phyloP scores from a whole-genome alignment of 1,140 invertebrate genomes.

The Drosophila orena region DNA sequence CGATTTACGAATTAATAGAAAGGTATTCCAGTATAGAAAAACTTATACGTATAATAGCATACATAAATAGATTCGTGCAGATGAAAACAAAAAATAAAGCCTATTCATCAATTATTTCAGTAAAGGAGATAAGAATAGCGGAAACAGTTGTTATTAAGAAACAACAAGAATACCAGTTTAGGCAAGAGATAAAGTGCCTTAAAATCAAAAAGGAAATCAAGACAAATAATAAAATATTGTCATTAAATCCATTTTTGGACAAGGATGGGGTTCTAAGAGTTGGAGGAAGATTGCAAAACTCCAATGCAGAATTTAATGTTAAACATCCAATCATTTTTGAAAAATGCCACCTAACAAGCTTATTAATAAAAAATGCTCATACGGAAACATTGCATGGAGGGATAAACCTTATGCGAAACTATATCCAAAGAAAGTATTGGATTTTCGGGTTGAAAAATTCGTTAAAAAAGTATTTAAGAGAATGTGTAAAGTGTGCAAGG shows the following conservation, averaged over 20 bases:
- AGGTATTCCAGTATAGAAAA: constrained; percentile 9
- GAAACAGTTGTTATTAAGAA: not conserved
- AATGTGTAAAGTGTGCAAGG: not conserved
- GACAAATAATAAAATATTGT: constrained; percentile 9
- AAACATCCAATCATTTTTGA: not conserved
- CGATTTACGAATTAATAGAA: constrained; percentile 4
- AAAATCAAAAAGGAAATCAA: constrained; percentile 2
- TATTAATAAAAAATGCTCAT: not conserved
- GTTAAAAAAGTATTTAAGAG: not conserved
- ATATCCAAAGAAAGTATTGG: not conserved
- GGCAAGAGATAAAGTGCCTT: not conserved
- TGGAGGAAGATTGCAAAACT: constrained; percentile 5
- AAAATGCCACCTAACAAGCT: not conserved
- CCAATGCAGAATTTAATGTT: not conserved
- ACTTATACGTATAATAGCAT: not conserved
- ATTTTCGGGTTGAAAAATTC: not conserved
- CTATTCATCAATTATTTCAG: not conserved
- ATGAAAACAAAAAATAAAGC: not conserved
- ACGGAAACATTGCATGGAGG: no score
- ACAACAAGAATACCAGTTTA: constrained; percentile 3
- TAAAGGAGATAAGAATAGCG: constrained; percentile 1
- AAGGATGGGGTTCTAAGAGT: constrained; percentile 4
- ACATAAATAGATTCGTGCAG: constrained; percentile 3
- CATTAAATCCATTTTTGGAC: constrained; percentile 7
- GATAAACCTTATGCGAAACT: not conserved